A percentile compares a stretch with the other conserved stretches of the same genome.
Evolutionary conservation across 2,888 invertebrate species (phyloP).

Genomic region (Ectemnius cavifrons): DNA sequence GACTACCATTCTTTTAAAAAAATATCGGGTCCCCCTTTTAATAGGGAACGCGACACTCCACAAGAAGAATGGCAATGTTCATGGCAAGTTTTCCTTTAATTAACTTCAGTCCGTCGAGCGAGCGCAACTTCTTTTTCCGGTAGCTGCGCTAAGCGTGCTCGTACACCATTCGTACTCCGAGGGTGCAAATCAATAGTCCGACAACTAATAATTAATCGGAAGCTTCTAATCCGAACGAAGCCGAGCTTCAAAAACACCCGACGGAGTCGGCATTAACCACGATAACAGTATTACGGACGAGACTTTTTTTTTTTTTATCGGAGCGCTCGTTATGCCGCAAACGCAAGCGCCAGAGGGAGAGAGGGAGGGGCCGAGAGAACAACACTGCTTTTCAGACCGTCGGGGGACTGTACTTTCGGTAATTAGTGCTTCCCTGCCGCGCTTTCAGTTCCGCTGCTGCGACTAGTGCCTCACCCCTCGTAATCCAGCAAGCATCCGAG

Average conservation of each 20-base stretch:
- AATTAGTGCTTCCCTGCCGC: slow-evolving; percentile 48
- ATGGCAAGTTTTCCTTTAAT: slow-evolving; percentile 5
- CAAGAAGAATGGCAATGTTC: background rate
- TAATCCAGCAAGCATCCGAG: slow-evolving; percentile 2
- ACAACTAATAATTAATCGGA: slow-evolving; percentile 11
- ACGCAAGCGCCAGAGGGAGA: too few relatives aligned
- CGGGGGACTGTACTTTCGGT: slow-evolving; percentile 49
- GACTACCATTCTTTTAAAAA: background rate
- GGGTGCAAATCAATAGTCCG: slow-evolving; percentile 9
- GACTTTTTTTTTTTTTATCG: slow-evolving; percentile 17
- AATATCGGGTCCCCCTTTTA: slow-evolving; percentile 2
- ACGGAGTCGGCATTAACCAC: slow-evolving; percentile 24
- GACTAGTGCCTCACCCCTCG: slow-evolving; percentile 13
- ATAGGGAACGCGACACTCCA: background rate
- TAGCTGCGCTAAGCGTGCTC: background rate
- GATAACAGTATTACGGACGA: slow-evolving; percentile 24
- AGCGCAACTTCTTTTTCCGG: background rate
- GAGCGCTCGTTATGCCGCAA: background rate
- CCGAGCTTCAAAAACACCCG: background rate
- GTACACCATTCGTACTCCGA: background rate
- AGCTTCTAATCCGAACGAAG: background rate
- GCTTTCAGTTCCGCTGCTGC: slow-evolving; percentile 18
- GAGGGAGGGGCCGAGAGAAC: slow-evolving; percentile 24
- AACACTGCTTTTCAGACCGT: slow-evolving; percentile 39
- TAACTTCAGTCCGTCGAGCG: background rate